A percentile compares a stretch with the other conserved stretches of the same genome.
Evolutionary conservation across 2,797 vertebrate species (phyloP).

Genomic region (Argya squamiceps): DNA sequence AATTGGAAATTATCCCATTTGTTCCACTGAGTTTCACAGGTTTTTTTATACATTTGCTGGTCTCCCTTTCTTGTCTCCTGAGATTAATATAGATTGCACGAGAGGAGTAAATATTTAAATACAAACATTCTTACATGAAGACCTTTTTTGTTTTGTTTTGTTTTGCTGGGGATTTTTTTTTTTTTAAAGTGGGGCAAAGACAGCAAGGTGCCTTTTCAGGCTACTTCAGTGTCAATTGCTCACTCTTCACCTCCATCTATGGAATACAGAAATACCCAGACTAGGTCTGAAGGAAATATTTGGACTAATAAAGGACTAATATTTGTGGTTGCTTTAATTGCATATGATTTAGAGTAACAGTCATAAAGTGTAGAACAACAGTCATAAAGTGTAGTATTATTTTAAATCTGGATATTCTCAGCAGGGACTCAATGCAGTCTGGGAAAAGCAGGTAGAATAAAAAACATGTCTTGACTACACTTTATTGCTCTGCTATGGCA

Average conservation of each 20-base stretch:
- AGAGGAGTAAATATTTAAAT: not conserved
- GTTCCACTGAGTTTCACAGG: not conserved
- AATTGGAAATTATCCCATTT: slow-evolving; percentile 8
- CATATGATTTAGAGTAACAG: slow-evolving; percentile 25
- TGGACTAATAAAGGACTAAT: not conserved
- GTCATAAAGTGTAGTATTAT: not conserved
- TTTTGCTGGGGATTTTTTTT: not conserved
- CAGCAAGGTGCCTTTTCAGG: not conserved
- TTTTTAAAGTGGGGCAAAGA: not conserved
- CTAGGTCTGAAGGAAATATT: not conserved
- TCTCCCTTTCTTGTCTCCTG: not conserved
- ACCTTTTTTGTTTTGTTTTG: not conserved
- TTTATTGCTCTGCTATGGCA: not conserved
- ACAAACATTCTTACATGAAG: not conserved
- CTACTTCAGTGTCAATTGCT: not conserved
- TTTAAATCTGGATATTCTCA: slow-evolving; percentile 21
- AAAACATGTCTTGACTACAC: not conserved
- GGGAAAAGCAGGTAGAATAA: slow-evolving; percentile 12
- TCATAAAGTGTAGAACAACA: slow-evolving; percentile 22
- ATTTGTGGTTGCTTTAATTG: slow-evolving; percentile 28
- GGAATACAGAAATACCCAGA: not conserved
- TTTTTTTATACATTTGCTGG: not conserved
- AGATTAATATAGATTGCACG: not conserved
- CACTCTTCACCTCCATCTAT: not conserved
- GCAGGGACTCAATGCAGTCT: not conserved